These are phyloP conservation scores for Probaryconus sp. DNA, from an alignment of 1,140 invertebrate species.

Conservation along the genomic window DNA sequence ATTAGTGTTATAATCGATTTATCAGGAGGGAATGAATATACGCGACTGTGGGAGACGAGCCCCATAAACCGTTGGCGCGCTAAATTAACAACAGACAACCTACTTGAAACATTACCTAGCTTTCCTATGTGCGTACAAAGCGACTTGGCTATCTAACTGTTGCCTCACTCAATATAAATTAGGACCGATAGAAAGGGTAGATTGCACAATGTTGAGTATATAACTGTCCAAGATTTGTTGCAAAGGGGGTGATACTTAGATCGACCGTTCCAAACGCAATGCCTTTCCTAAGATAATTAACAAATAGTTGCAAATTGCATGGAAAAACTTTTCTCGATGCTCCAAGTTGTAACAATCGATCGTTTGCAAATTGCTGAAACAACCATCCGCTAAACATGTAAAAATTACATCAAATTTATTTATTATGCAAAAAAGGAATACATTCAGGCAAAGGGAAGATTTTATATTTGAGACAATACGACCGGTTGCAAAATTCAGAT, in stretches of 20 bases:
- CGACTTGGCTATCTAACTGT: conserved; percentile 67
- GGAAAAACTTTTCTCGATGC: too few species aligned
- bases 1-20: conserved; percentile 72
- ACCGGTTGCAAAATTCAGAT: too few species aligned
- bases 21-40: conserved; percentile 70
- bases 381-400: too few species aligned
- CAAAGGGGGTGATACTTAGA: conserved; percentile 36
- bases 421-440: too few species aligned
- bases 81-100: conserved; percentile 78
- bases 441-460: too few species aligned
- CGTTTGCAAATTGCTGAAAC: too few species aligned
- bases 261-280: background rate
- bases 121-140: conserved; percentile 69
- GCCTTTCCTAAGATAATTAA: too few species aligned
- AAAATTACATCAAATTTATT: too few species aligned
- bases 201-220: conserved; percentile 76
- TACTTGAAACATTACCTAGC: conserved; percentile 77
- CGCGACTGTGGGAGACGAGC: conserved; percentile 70
- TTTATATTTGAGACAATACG: too few species aligned
- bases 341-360: too few species aligned
- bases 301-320: too few species aligned
- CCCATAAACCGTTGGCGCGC: conserved; percentile 71
- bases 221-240: conserved; percentile 67
- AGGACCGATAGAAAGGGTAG: conserved; percentile 77
- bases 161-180: conserved; percentile 78